A percentile compares a stretch with the other conserved stretches of the same genome.
Conservation (phyloP, 2,113 vertebrate genomes). For the Callocephalon fimbriatum region DNA sequence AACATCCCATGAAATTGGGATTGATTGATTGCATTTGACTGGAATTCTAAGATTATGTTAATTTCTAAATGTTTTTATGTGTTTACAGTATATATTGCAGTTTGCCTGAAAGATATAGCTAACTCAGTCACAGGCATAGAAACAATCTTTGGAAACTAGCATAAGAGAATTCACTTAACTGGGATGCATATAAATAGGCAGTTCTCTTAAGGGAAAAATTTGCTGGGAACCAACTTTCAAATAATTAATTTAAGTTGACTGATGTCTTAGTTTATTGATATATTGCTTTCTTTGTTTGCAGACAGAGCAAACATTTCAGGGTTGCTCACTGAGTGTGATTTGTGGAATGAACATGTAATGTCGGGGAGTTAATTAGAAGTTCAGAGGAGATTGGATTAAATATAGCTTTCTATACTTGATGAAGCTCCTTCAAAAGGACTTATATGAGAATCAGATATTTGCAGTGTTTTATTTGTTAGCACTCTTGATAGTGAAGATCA, state of each 20-base stretch:
- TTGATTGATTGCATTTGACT: neutral
- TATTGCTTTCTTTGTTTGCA: neutral
- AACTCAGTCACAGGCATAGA: neutral
- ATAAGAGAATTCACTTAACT: neutral
- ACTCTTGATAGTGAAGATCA: neutral
- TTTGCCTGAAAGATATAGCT: neutral
- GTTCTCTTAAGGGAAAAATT: neutral
- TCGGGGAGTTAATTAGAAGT: neutral
- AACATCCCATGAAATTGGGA: neutral
- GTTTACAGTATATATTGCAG: neutral
- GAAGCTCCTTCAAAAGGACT: neutral
- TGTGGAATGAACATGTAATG: neutral
- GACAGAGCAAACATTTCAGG: neutral
- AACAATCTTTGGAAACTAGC: neutral
- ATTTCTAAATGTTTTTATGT: neutral
- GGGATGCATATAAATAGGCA: neutral
- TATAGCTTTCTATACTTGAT: neutral
- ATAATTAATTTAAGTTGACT: neutral
- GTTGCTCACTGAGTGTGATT: neutral
- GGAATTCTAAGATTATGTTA: neutral
- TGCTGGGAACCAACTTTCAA: neutral
- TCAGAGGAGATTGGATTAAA: neutral
- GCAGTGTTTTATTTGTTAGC: neutral
- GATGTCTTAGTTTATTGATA: neutral
- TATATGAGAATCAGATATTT: neutral